Base-by-base conservation (phyloP, 2,888 invertebrate species). In the Cepaea hortensis region DNA sequence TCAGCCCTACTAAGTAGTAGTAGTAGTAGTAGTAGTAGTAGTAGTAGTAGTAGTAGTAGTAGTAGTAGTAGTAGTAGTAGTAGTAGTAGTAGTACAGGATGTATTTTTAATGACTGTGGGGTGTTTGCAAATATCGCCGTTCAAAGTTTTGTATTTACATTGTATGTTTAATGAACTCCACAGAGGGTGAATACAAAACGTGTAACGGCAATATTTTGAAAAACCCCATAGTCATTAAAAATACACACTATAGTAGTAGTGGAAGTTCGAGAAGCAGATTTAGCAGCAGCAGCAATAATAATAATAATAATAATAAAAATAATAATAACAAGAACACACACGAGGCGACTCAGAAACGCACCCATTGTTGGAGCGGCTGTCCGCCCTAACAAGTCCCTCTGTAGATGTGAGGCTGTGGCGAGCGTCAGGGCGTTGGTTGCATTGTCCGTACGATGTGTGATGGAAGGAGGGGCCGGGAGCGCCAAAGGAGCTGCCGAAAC, bases 321-420 rank as follows among this genome's bases (percentile, higher is more conserved):
- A 68, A 68, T 20, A 6, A 20, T 11, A 13, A 79, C 1, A 50
- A 20, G 5, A 15, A 55, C 9, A n/a, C 0, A 48, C 3, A n/a
- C 3, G 13, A 50, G 48, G 3, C 15, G 18, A 68, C 6, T 15
- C 18, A 23, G 20, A 7, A 7, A 13, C 81, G 73, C 81, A 86
- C 81, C 86, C 48, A 82, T 72, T 11, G 81, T 48, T 35, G 55
- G 81, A 62, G 61, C 85, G 4, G 85, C 73, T 35, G 76, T 81
- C 55, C 86, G 62, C 15, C 76, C 5, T 81, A 86, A 75, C 13
- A 68, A 73, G n/a, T 86, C 86, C 46, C 86, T 81, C 70, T 83
- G 77, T 35, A 83, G 76, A 61, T 83, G 84, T 35, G 84, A 83
- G 48, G 87, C 62, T 6, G 87, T 87, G 73, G 87, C 87, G 55